Evolutionary conservation across 2,113 vertebrate genomes (phyloP), one percentile per base, ranked within the genome.

Genomic region (Saguinus midas): DNA sequence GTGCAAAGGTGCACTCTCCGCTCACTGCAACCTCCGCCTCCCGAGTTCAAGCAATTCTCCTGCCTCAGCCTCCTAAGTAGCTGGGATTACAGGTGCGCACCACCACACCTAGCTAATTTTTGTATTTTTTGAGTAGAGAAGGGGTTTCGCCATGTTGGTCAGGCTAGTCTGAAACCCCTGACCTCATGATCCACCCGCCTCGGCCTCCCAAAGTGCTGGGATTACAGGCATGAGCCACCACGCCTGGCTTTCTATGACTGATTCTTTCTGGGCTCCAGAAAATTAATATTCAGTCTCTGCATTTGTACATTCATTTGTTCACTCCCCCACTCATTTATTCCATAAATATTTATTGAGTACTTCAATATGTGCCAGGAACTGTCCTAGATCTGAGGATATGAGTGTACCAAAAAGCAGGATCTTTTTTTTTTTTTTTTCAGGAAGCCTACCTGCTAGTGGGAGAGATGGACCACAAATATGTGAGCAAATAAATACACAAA

Each of bases 401-500:
- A 82, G 35, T 25, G 8, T 57, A 66, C 45, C 21, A 66, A 61
- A 68, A 66, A 55, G 12, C 37, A 64, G 20, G 58, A 13, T 64
- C 27, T 64, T 64, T 61, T 61, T 40, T 64, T 64, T 61, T 61
- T 40, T 40, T 40, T 55, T 64, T 95, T 89, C 43, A 79, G 90
- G 89, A 20, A 66, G 68, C 55, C 37, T 91, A 32, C 2, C 25
- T 94, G 82, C 45, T 40, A 88, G 45, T 73, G 40, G 55, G 64
- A 93, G 29, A 89, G 55, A 50, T 18, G n/a, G 76, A 35, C 48
- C 78, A 57, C 40, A 75, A 81, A 73, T 73, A 66, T 6, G 55
- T 32, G n/a, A 92, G n/a, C 50, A 85, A 95, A 58, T 72, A 72
- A 84, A 45, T 79, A 80, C 92, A 84, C 17, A 91, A 86, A 48